These are phyloP conservation scores for Aurelia aurita complex sp. Pacific DNA, from an alignment of 30 jellyfish, hydroid and myxozoan species.

Conservation along the genomic window DNA sequence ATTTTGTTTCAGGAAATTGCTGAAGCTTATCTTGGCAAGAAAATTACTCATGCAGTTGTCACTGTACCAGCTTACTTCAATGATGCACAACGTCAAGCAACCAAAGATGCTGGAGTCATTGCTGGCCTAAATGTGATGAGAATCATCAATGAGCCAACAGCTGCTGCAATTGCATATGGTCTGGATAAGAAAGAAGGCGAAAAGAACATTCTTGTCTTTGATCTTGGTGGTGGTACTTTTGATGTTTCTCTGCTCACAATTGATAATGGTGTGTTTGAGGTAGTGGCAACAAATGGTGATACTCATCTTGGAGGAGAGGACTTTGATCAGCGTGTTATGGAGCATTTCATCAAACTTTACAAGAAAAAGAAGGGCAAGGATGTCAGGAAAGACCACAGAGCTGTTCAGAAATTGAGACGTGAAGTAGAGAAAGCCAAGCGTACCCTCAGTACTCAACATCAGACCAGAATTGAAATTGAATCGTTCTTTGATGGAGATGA, in stretches of 20 bases:
- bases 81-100: slow-evolving; percentile 99
- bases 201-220: slow-evolving; percentile 99
- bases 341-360: slow-evolving; percentile 95
- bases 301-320: slow-evolving; percentile 99
- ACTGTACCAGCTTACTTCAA: slow-evolving; percentile 99
- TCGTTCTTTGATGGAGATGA: slow-evolving; percentile 97
- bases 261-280: slow-evolving; percentile 99
- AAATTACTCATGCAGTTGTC: slow-evolving; percentile 99
- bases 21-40: slow-evolving; percentile 97
- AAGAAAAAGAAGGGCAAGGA: slow-evolving; percentile 98
- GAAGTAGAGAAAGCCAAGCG: slow-evolving; percentile 99
- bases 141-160: slow-evolving; percentile 99
- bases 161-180: slow-evolving; percentile 99
- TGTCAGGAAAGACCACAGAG: slow-evolving; percentile 94
- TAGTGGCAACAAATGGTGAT: slow-evolving; percentile 99
- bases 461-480: slow-evolving; percentile 97
- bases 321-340: slow-evolving; percentile 99
- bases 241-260: slow-evolving; percentile 98
- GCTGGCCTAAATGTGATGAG: slow-evolving; percentile 99
- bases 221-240: slow-evolving; percentile 99
- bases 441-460: slow-evolving; percentile 99
- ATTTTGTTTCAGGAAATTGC: slow-evolving; percentile 89
- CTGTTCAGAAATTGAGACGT: slow-evolving; percentile 99
- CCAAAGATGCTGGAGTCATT: slow-evolving; percentile 99
- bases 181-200: slow-evolving; percentile 99